Evolutionary conservation across 2,797 vertebrate species (phyloP).

Genomic region (Poeciliopsis infans): DNA sequence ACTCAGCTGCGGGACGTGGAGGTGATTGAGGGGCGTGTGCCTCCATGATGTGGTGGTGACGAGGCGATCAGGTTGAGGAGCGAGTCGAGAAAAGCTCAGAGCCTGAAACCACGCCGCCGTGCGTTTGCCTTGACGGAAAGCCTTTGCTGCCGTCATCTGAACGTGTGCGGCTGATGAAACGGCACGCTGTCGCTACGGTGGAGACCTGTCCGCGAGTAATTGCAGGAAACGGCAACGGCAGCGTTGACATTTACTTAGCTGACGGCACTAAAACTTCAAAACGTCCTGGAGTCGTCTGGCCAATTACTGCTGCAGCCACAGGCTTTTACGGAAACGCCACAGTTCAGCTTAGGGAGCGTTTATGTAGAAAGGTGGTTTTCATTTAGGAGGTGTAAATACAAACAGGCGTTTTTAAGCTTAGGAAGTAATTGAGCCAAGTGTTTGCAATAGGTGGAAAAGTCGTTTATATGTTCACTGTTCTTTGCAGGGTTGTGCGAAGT

Average conservation of each 20-base stretch:
- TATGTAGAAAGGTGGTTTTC: background rate
- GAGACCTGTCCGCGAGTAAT: background rate
- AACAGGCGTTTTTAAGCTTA: background rate
- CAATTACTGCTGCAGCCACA: background rate
- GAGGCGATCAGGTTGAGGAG: constrained; percentile 31
- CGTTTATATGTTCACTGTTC: background rate
- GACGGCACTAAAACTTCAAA: background rate
- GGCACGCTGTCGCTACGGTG: too few species aligned
- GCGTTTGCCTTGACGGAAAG: background rate
- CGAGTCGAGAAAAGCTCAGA: background rate
- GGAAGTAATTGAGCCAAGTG: background rate
- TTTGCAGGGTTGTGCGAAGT: background rate
- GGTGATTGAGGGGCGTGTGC: constrained; percentile 9
- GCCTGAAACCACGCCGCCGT: background rate
- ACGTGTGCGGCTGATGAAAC: background rate
- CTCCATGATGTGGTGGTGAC: constrained; percentile 24
- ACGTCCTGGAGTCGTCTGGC: background rate
- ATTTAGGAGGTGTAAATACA: background rate
- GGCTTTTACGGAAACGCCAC: background rate
- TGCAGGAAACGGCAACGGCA: background rate
- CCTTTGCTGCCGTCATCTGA: background rate
- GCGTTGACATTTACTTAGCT: background rate
- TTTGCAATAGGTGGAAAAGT: background rate
- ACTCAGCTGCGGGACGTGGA: background rate
- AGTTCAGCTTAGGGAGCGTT: background rate